Conservation (phyloP, 2,113 vertebrate genomes). For the Cairina moschata region DNA sequence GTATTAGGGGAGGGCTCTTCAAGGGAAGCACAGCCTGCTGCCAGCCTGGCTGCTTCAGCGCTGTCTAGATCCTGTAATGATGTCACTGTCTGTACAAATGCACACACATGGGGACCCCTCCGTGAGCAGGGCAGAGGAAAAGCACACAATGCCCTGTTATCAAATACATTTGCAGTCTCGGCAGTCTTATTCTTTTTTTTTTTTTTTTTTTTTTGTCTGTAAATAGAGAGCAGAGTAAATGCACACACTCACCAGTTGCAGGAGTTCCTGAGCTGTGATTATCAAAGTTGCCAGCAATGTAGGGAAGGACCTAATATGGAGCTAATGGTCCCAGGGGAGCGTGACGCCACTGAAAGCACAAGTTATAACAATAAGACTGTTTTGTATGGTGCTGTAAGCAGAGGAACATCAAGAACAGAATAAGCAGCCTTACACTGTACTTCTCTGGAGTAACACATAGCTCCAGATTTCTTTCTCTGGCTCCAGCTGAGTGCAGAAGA, state of each 20-base stretch:
- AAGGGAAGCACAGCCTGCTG: not conserved
- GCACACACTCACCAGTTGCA: not conserved
- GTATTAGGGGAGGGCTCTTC: conserved; percentile 24
- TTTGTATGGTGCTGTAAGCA: not conserved
- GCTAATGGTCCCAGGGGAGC: not conserved
- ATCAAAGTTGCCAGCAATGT: not conserved
- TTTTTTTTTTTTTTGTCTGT: not conserved
- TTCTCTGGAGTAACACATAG: not conserved
- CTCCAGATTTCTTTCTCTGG: not conserved
- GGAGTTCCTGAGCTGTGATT: not conserved
- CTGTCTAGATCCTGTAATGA: conserved; percentile 8
- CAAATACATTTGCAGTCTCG: not conserved
- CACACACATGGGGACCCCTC: not conserved
- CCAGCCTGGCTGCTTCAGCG: not conserved
- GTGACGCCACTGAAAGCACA: not conserved
- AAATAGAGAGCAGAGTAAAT: not conserved
- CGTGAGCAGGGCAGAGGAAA: not conserved
- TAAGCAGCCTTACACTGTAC: not conserved
- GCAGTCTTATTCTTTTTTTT: not conserved
- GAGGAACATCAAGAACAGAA: not conserved
- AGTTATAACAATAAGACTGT: not conserved
- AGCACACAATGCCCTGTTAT: no score
- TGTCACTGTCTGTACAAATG: not conserved
- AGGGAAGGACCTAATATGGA: not conserved
- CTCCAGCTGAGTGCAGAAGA: not conserved